Evolutionary conservation across 2,113 vertebrate species (phyloP).

Genomic region (Talpa occidentalis): DNA sequence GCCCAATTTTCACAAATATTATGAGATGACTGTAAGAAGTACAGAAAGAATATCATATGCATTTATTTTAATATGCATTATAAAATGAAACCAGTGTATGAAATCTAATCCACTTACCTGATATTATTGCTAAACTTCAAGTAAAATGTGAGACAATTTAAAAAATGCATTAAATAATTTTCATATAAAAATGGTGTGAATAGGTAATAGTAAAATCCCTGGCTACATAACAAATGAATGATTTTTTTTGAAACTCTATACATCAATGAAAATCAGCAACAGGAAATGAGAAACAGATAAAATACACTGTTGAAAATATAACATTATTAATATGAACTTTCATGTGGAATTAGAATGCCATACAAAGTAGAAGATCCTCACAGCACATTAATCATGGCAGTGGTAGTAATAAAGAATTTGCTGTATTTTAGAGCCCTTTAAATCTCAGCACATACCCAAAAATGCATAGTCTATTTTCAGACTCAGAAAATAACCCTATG

Average conservation of each 20-base stretch:
- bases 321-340: slow-evolving; percentile 13
- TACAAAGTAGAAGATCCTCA: background rate
- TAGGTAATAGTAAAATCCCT: background rate
- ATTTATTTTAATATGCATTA: background rate
- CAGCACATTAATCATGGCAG: background rate
- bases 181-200: background rate
- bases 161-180: background rate
- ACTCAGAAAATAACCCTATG: background rate
- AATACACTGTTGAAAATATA: background rate
- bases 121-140: background rate
- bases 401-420: background rate
- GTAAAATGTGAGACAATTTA: background rate
- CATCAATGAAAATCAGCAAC: background rate
- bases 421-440: background rate
- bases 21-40: background rate
- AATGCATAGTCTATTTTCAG: background rate
- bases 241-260: background rate
- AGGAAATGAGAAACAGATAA: background rate
- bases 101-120: background rate
- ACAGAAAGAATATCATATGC: background rate
- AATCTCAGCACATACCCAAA: background rate
- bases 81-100: slow-evolving; percentile 20
- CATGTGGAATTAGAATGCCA: slow-evolving; percentile 33
- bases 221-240: background rate
- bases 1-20: background rate